Conservation (phyloP, 2,888 invertebrate genomes). For the Helicoverpa assulta region DNA sequence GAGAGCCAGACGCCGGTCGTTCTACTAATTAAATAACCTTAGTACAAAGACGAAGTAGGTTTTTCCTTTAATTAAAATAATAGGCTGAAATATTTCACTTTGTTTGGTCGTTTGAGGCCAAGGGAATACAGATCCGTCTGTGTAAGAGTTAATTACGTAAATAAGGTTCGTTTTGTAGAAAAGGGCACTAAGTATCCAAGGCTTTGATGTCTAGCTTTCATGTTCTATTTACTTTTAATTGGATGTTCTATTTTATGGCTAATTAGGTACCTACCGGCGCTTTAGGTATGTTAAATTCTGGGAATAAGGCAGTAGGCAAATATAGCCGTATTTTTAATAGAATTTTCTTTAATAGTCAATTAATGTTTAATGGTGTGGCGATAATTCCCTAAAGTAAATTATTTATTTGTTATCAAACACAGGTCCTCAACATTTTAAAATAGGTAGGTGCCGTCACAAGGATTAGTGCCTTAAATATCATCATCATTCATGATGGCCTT, state of each 20-base stretch:
- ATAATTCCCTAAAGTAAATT: no score
- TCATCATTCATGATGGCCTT: no score
- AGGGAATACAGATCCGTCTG: not conserved
- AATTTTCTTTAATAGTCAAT: no score
- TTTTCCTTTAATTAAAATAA: slow-evolving; percentile 37
- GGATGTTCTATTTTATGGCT: not conserved
- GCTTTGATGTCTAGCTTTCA: slow-evolving; percentile 3
- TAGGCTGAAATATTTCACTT: slow-evolving; percentile 20
- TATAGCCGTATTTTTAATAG: no score
- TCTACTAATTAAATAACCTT: slow-evolving; percentile 32
- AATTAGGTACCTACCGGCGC: no score
- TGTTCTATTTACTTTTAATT: not conserved
- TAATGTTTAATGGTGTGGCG: no score
- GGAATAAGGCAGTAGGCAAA: no score
- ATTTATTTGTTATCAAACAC: no score
- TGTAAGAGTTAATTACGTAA: slow-evolving; percentile 6
- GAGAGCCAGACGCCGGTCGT: not conserved
- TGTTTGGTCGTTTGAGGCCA: slow-evolving; percentile 5
- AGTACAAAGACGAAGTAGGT: slow-evolving; percentile 16
- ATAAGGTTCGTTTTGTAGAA: not conserved
- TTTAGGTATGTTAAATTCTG: no score
- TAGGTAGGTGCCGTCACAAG: no score
- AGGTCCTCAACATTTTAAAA: no score
- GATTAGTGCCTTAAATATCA: no score
- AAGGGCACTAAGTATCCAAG: not conserved